Conservation (phyloP, 37 sponge, comb jelly and placozoan species). For the Aphrocallistes beatrix region DNA sequence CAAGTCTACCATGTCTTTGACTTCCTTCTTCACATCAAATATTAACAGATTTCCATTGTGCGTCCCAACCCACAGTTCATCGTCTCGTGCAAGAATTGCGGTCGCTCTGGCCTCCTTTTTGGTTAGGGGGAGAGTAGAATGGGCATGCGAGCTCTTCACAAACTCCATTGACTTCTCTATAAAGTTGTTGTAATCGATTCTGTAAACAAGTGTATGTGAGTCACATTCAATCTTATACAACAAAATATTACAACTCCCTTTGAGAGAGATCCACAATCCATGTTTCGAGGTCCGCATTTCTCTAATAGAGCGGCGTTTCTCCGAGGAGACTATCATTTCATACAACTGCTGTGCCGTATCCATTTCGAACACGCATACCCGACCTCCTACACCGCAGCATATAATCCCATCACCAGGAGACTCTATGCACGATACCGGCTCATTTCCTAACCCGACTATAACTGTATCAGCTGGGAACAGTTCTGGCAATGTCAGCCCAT, state of each 20-base stretch:
- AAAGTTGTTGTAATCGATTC: not conserved
- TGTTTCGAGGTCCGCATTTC: not conserved
- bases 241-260: not conserved
- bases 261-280: not conserved
- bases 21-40: not conserved
- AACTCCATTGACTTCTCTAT: not conserved
- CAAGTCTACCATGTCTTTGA: not conserved
- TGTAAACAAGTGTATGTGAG: not conserved
- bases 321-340: not conserved
- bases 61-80: not conserved
- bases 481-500: not conserved
- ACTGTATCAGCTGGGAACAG: constrained; percentile 17
- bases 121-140: not conserved
- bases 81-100: not conserved
- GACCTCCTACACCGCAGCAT: not conserved
- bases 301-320: not conserved
- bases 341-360: not conserved
- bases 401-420: not conserved
- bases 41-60: not conserved
- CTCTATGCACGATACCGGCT: not conserved
- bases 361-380: not conserved
- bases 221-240: not conserved
- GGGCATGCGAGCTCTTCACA: not conserved
- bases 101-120: not conserved
- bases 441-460: not conserved